Base-by-base conservation (phyloP, 2,113 vertebrate genomes). In the Helogale parvula region DNA sequence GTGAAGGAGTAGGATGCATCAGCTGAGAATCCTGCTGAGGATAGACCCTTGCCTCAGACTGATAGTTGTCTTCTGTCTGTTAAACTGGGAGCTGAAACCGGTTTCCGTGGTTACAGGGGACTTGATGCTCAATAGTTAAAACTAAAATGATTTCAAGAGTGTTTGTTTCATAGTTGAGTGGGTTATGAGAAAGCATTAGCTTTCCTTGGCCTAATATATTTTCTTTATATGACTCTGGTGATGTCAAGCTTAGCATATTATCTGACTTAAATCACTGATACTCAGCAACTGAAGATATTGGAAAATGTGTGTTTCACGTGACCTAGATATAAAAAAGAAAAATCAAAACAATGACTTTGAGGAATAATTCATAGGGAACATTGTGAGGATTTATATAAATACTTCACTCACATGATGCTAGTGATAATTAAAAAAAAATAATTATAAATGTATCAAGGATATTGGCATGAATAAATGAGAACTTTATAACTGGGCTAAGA, bases 151-250 rank as follows among this genome's bases (percentile, higher is more conserved):
- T 81, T 83, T 97, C 66, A 77, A 77, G 76, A 88, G 82, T 93
- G 45, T 97, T 96, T 94, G 69, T 98, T 96, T 95, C 88, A 93
- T 82, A 94, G 72, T 38, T 85, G 93, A 95, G 57, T 95, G 57
- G 88, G 16, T 85, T 85, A 77, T 85, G 57, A 94, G 84, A 96
- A 93, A 81, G 86, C 77, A 88, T 63, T 80, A 94, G 80, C 93
- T 84, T 97, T 95, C 52, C 52, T 90, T 80, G 35, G 63, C 84
- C 52, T 52, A 87, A 90, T 88, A 76, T 33, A 95, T 74, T 98
- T n/a, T 92, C 13, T 96, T 92, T 90, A n/a, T 89, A 81, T 80
- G 71, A 90, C 65, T 93, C 77, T 41, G 33, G 72, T 95, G 50
- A 95, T 95, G 50, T 90, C 65, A 92, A 95, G 52, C 88, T 84